Base-by-base conservation (phyloP, 2,888 invertebrate species). In the Tetranychus truncatus region DNA sequence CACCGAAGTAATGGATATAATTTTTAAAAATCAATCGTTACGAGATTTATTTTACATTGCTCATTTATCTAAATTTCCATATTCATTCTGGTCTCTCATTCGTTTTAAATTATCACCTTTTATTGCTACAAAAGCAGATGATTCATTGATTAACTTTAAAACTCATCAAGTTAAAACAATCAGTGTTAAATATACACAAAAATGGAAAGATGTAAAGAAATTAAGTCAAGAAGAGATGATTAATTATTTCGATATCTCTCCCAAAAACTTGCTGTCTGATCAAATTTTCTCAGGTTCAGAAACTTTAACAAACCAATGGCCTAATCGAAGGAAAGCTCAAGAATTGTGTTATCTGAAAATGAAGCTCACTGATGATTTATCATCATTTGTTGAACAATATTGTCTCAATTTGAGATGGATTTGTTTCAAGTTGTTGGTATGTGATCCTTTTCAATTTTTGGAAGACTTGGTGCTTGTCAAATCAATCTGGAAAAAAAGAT, bases 291-390 rank as follows among this genome's bases (percentile, higher is more conserved):
- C 20, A 11, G 69, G 34, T 11, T n/a, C 20, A 11, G 69, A 69
- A 5, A 21, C 69, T 9, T 69, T 69, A 24, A 24, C 69, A 69
- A 69, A 69, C 34, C 69, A 44, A 72, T 72, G 44, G 45, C 77
- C 78, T 7, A 91, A 92, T 84, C 86, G 88, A 73, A 85, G 92
- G 80, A 90, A 89, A 84, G 85, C 91, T 77, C 89, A 90, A 81
- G 92, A 92, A 83, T 85, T 92, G 73, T 91, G 92, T 72, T 90
- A 87, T 84, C 90, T 91, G 81, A 87, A 88, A 81, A 87, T 88
- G 82, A 87, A 87, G 79, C 82, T 88, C 1, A 82, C 85, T 80
- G 87, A 80, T 6, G 75, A 77, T 20, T 18, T 69, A 69, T 21
- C 69, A 1, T 24, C 34, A 24, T 69, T 69, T 8, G 20, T 20